Conservation (phyloP, 2,113 vertebrate species). For the Albula goreensis region DNA sequence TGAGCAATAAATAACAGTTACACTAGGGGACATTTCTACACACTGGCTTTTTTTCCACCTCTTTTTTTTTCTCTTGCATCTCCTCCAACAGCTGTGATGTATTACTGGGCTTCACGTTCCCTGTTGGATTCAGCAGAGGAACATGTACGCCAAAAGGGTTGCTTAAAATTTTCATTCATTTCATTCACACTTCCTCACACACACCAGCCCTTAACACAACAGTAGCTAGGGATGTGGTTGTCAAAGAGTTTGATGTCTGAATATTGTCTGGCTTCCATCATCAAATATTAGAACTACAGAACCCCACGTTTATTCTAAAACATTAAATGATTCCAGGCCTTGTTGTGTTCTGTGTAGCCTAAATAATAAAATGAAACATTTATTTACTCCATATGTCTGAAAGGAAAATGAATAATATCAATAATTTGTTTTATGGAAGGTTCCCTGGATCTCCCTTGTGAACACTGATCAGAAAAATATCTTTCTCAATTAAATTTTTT, state of each 20-base stretch:
- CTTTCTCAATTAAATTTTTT: background rate
- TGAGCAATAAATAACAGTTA: conserved; percentile 53
- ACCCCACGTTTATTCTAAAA: background rate
- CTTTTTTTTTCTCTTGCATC: conserved; percentile 14
- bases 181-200: conserved; percentile 11
- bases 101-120: conserved; percentile 47
- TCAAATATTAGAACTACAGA: background rate
- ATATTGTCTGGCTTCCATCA: background rate
- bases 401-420: background rate
- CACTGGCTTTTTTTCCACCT: conserved; percentile 37
- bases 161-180: conserved; percentile 15
- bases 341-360: background rate
- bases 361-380: background rate
- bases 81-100: conserved; percentile 52
- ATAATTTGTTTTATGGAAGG: background rate
- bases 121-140: conserved; percentile 33
- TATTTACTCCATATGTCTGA: background rate
- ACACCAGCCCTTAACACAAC: background rate
- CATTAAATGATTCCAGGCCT: too few species aligned
- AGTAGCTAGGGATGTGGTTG: background rate
- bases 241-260: background rate
- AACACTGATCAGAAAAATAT: background rate
- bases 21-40: conserved; percentile 43
- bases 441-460: background rate
- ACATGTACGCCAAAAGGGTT: conserved; percentile 25